phyloP scores from a whole-genome alignment of 2,113 vertebrate species.

The Percopsis transmontana region DNA sequence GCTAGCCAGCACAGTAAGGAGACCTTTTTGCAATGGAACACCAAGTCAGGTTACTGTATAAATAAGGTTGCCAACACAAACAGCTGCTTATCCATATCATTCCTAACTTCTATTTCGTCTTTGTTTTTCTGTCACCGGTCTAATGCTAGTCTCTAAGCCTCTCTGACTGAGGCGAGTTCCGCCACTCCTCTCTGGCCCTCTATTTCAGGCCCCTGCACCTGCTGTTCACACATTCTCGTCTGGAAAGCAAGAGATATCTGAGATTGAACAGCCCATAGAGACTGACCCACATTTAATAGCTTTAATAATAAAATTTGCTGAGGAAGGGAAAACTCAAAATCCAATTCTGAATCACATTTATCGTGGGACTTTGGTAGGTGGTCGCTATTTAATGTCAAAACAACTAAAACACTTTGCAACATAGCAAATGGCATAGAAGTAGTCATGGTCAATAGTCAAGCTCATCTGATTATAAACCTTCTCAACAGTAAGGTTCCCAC shows the following conservation, averaged over 20 bases:
- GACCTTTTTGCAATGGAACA: not conserved
- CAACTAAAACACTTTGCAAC: too few species aligned
- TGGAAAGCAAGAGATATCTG: slow-evolving; percentile 56
- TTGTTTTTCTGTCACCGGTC: slow-evolving; percentile 20
- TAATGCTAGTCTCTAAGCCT: slow-evolving; percentile 37
- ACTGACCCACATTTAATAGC: slow-evolving; percentile 8
- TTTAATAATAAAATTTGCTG: slow-evolving; percentile 25
- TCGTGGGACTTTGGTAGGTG: not conserved
- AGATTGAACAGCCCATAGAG: slow-evolving; percentile 31
- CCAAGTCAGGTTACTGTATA: not conserved
- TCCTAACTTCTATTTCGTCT: slow-evolving; percentile 30
- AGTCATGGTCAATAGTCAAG: not conserved
- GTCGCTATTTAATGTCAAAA: too few species aligned
- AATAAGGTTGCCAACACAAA: slow-evolving; percentile 2
- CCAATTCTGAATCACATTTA: not conserved
- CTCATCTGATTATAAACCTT: not conserved
- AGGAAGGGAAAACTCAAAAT: slow-evolving; percentile 4
- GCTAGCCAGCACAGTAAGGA: not conserved
- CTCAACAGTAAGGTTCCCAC: slow-evolving; percentile 17
- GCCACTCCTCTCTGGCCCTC: slow-evolving; percentile 50
- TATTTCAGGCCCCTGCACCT: slow-evolving; percentile 79
- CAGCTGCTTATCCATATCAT: slow-evolving; percentile 6
- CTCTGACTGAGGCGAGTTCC: slow-evolving; percentile 35
- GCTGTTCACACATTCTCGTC: slow-evolving; percentile 68
- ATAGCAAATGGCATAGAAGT: not conserved